Evolutionary conservation across 2,888 invertebrate species (phyloP), one percentile per base, ranked within the genome.

Genomic region (Ichneumon xanthorius): DNA sequence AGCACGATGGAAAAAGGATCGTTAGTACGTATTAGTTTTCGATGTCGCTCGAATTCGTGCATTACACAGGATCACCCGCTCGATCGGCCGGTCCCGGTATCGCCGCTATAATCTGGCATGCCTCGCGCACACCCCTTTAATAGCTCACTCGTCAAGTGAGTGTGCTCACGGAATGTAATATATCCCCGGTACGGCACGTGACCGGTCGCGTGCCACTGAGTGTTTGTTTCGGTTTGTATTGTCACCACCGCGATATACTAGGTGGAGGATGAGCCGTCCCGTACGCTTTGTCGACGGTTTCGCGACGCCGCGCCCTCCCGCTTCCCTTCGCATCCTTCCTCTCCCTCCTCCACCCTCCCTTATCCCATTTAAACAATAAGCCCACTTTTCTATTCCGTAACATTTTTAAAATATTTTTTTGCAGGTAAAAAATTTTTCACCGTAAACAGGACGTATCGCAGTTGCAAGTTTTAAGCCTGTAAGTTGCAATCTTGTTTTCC

Each of bases 131-230:
- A 90, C 89, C 92, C 91, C 91, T 92, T 91, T 89, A 93, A 93
- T 92, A 89, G 90, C 89, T 90, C 45, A 72, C 67, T 85, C 89
- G 92, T 93, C 92, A 92, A 93, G 93, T 93, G 92, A 92, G 92
- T 92, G 91, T 92, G 92, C 92, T 92, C 90, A 90, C 89, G 93
- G 93, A 93, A 93, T 93, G 93, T 93, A 93, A 93, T 93, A 93
- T 93, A 92, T 93, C 92, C 91, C 89, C 85, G 87, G 91, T 95
- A 96, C 96, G 90, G 80, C 93, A 96, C 95, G 96, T 96, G 90
- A 95, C 91, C 79, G 77, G 89, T 88, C 94, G 92, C 94, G 94
- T 93, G 94, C 88, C 92, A 82, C 87, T 91, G 91, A 94, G 93
- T 94, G 94, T 94, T 94, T 94, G 93, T 94, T 93, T 94, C 94